A percentile compares a stretch with the other conserved stretches of the same genome.
Conservation (phyloP, 2,797 vertebrate genomes). For the Acropternis orthonyx region DNA sequence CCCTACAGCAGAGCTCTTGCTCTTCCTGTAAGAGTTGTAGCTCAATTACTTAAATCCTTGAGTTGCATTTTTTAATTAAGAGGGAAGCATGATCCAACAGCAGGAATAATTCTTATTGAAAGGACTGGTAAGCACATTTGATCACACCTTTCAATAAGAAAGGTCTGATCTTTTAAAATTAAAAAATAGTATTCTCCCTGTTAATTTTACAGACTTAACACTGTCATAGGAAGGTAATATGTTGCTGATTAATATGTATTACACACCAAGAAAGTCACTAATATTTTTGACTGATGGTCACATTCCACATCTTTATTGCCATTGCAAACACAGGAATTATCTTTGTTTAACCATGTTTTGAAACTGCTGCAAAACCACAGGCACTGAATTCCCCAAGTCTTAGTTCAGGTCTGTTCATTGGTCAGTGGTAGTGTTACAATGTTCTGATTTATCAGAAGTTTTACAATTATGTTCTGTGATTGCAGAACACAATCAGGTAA, state of each 20-base stretch:
- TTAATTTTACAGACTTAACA: background rate
- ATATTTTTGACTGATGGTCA: background rate
- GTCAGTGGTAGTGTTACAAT: background rate
- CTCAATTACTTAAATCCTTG: background rate
- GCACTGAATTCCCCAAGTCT: background rate
- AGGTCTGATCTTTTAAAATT: background rate
- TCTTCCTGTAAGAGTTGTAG: background rate
- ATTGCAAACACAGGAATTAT: background rate
- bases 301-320: background rate
- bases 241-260: background rate
- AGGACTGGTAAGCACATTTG: background rate
- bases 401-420: background rate
- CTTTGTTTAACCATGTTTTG: background rate
- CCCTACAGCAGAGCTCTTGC: background rate
- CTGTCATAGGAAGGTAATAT: background rate
- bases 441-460: background rate
- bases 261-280: background rate
- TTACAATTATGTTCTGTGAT: background rate
- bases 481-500: background rate
- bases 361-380: background rate
- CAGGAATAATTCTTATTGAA: background rate
- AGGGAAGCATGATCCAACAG: background rate
- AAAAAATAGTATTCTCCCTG: background rate
- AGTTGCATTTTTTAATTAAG: background rate
- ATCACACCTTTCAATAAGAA: background rate